phyloP scores from a whole-genome alignment of 2,113 vertebrate species.

The Fregetta grallaria region DNA sequence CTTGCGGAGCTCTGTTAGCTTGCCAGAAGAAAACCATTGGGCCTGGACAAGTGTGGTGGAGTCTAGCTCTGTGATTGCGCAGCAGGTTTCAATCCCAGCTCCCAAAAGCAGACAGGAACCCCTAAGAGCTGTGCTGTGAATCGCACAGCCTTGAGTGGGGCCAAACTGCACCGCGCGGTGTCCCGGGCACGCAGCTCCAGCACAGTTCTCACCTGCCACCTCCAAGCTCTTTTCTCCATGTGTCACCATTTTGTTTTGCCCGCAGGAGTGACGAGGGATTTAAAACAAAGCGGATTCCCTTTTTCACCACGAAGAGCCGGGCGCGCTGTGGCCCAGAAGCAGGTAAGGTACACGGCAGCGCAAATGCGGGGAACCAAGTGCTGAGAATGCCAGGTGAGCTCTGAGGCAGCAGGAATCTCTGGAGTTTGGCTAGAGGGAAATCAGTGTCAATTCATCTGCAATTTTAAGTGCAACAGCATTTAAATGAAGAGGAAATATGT shows the following conservation, averaged over 20 bases:
- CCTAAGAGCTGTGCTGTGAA: background rate
- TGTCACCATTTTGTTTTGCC: background rate
- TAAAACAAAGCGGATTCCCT: slow-evolving; percentile 83
- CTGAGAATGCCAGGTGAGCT: background rate
- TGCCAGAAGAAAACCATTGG: background rate
- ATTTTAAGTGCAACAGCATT: background rate
- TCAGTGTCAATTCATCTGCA: background rate
- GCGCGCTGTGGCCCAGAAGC: slow-evolving; percentile 80
- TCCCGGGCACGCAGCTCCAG: background rate
- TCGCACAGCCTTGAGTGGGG: background rate
- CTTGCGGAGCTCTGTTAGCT: background rate
- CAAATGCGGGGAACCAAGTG: accelerated
- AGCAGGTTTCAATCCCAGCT: background rate
- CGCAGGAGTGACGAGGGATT: slow-evolving; percentile 81
- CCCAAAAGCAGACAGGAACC: background rate
- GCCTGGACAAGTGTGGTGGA: background rate
- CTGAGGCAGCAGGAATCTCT: background rate
- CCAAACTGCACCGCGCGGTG: accelerated
- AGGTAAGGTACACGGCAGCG: slow-evolving; percentile 70
- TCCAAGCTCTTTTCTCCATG: background rate
- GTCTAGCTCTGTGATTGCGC: background rate
- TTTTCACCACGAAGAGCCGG: slow-evolving; percentile 86
- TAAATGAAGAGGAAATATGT: background rate
- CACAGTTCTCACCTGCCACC: accelerated
- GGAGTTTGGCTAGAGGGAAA: background rate